phyloP scores from a whole-genome alignment of 2,797 vertebrate species.

The Perodicticus potto region DNA sequence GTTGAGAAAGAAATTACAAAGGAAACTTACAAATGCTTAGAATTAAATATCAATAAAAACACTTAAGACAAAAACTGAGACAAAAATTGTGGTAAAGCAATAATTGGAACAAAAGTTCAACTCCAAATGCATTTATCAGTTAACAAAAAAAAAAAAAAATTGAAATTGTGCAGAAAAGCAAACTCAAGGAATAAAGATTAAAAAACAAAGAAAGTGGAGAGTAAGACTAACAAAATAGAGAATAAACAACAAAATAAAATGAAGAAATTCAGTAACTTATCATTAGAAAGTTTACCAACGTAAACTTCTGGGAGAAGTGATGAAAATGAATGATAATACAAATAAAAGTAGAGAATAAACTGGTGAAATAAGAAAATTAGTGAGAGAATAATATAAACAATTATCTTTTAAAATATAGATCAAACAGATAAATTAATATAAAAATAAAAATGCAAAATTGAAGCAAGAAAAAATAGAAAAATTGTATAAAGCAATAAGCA shows the following conservation, averaged over 20 bases:
- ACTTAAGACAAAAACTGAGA: background rate
- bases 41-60: constrained; percentile 20
- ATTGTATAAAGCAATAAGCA: background rate
- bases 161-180: background rate
- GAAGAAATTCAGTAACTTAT: background rate
- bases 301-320: background rate
- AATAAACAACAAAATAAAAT: background rate
- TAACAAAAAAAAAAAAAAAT: background rate
- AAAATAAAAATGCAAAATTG: background rate
- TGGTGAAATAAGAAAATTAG: background rate
- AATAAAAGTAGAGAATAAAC: constrained; percentile 8
- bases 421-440: background rate
- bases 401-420: background rate
- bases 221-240: background rate
- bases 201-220: background rate
- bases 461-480: background rate
- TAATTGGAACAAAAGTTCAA: constrained; percentile 5
- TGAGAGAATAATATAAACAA: background rate
- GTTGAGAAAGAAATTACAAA: constrained; percentile 2
- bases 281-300: background rate
- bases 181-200: background rate
- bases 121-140: background rate
- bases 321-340: background rate
- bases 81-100: background rate
- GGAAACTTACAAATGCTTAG: background rate